Evolutionary conservation across 2,888 invertebrate genomes (phyloP), one percentile per base, ranked within the genome.

Genomic region (Drosophila koepferae): DNA sequence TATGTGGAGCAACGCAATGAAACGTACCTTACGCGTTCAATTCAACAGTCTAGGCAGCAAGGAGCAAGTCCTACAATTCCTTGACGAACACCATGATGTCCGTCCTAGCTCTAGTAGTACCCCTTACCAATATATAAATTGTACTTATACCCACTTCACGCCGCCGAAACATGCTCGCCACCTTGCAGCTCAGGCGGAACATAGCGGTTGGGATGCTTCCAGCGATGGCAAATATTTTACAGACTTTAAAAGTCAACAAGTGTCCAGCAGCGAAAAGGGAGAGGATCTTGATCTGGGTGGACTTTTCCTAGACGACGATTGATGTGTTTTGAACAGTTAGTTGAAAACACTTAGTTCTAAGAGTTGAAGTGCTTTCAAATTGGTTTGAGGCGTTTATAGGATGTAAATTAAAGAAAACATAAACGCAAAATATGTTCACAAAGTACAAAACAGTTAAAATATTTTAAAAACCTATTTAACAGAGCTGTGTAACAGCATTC

Each of bases 1-100:
- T 92, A 99, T 99, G 99, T 94, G 98, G 88, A 98, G 98, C 88
- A 96, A 96, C 92, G 91, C 96, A 44, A 94, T 99, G 81, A 94
- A 95, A 0, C 96, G 96, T 86, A 93, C 94, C 58, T 95, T 97
- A 86, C 95, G 97, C 87, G 94, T 95, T 78, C 93, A 95, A 56
- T 98, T 99, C 90, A 98, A 98, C 93, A 94, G 95, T 78, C 94
- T 98, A 23, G 95, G 95, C 80, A 95, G 94, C 67, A 96, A 95
- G 89, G 93, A 95, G 61, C 94, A 95, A 82, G 96, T 98, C 34
- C 94, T 97, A 76, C 93, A 95, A 31, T 98, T 96, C 94, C 93
- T 98, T 66, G 91, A 94, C 60, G 92, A 95, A 60, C 93, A 95
- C 92, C 95, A 95, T 79, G 88, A 92, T 83, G 87, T 95, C 68